phyloP scores from a whole-genome alignment of 2,888 invertebrate genomes.

The Calameuta pallipes region DNA sequence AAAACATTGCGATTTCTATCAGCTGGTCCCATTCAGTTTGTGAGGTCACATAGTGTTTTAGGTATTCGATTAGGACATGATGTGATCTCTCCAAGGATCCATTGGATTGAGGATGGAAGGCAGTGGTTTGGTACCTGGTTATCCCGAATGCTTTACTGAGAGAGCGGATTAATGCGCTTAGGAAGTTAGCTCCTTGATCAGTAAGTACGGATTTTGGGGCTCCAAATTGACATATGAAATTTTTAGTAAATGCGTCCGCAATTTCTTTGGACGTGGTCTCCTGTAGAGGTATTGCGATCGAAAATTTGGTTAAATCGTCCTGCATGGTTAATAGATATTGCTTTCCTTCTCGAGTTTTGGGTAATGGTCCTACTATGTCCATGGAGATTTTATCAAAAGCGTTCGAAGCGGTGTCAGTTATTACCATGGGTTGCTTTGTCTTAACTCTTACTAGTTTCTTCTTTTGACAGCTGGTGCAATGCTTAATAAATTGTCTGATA shows the following conservation, averaged over 20 bases:
- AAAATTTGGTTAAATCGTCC: slow-evolving; percentile 19
- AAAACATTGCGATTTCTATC: slow-evolving; percentile 22
- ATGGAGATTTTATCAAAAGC: too few species aligned
- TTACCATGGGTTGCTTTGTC: too few species aligned
- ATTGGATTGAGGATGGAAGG: slow-evolving; percentile 24
- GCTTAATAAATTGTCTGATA: too few species aligned
- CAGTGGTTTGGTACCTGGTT: slow-evolving; percentile 19
- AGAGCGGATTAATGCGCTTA: slow-evolving; percentile 17
- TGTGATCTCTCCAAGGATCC: slow-evolving; percentile 27
- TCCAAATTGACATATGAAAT: slow-evolving; percentile 22
- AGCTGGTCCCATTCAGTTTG: slow-evolving; percentile 30
- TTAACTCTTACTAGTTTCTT: too few species aligned
- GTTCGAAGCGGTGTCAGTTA: too few species aligned
- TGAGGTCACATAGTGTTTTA: slow-evolving; percentile 20
- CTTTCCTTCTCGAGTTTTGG: too few species aligned
- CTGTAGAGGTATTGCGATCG: slow-evolving; percentile 20
- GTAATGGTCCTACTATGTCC: too few species aligned
- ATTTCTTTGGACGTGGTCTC: slow-evolving; percentile 29
- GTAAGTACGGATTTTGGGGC: slow-evolving; percentile 24
- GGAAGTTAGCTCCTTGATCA: slow-evolving; percentile 29
- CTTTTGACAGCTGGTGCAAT: too few species aligned
- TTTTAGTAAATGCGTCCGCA: slow-evolving; percentile 17
- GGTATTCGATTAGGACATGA: slow-evolving; percentile 19
- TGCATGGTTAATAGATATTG: slow-evolving; percentile 22
- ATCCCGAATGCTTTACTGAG: slow-evolving; percentile 23